Base-by-base conservation (phyloP, 2,113 vertebrate species). In the Budorcas taxicolor region DNA sequence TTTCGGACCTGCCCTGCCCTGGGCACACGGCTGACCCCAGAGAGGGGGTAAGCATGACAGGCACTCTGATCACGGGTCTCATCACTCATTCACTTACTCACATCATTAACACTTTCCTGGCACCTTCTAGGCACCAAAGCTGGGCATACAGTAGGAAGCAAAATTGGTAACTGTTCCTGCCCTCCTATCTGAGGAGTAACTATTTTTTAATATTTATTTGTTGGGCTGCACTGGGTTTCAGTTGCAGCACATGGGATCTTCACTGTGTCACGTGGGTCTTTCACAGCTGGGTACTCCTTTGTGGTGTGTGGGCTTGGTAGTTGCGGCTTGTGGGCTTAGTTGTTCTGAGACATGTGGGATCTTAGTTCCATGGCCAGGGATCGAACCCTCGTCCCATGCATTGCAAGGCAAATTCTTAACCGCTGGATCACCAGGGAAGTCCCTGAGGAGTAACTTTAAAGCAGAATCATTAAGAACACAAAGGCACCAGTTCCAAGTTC, bases 361-460 rank as follows among this genome's bases (percentile, higher is more conserved):
- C 21, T 74, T 76, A 76, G 36, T 40, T 27, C 3, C 3, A 13
- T 76, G 12, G 23, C 36, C 71, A 76, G 36, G 36, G 36, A 43
- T 76, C 12, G 6, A 76, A 43, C 71, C 36, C 71, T 25, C 3
- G 23, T 76, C 36, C 23, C 71, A 40, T 76, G 71, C 71, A 43
- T 14, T 43, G 71, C 71, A 76, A 43, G 71, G 71, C 1, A 3
- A 40, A 76, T 43, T 76, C 36, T 76, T 43, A 76, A 43, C 71
- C 0, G 1, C 71, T 76, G 71, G 23, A 76, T 11, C 21, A 43
- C 71, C 71, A 76, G 36, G 71, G 36, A 76, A 76, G 36, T 43
- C 36, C 36, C 60, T 40, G 53, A 92, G 62, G 45, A 62, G 62
- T 71, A 57, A 74, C 83, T 53, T 74, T 62, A 52, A 85, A 87